These are phyloP conservation scores for Stenopsyche tienmushanensis DNA, from an alignment of 1,140 invertebrate genomes.

Conservation along the genomic window DNA sequence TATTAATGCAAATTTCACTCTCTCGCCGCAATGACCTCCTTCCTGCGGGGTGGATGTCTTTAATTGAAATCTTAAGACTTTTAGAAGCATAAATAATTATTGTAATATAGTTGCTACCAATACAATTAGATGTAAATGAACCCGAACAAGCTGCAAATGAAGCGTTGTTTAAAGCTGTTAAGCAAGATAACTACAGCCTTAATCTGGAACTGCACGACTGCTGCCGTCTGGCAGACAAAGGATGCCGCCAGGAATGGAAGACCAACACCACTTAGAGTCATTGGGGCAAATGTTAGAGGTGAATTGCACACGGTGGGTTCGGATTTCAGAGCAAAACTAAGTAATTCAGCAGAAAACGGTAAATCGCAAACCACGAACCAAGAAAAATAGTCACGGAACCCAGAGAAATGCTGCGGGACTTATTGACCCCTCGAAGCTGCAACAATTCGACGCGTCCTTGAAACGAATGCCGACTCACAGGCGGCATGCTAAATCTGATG, in stretches of 20 bases:
- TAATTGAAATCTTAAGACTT: too few relatives aligned
- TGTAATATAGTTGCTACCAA: neutral
- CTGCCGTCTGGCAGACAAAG: neutral
- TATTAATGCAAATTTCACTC: too few relatives aligned
- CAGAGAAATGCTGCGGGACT: too few relatives aligned
- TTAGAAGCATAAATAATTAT: neutral
- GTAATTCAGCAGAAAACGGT: too few relatives aligned
- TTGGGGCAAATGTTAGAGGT: neutral
- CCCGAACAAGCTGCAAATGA: neutral
- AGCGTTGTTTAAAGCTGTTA: neutral
- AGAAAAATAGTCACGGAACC: too few relatives aligned
- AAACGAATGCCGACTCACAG: too few relatives aligned
- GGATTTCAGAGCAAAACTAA: neutral
- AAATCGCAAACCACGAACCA: too few relatives aligned
- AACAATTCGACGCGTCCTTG: too few relatives aligned
- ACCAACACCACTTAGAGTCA: neutral
- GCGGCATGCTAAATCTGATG: too few relatives aligned
- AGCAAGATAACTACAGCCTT: neutral
- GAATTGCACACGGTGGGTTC: neutral
- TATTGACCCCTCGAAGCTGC: too few relatives aligned
- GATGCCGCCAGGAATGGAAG: neutral
- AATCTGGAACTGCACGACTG: conserved; percentile 10
- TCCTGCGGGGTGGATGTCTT: too few relatives aligned
- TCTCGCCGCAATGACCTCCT: too few relatives aligned
- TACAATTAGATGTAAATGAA: neutral